These are phyloP conservation scores for Myathropa florea DNA, from an alignment of 2,888 invertebrate genomes.

Conservation along the genomic window DNA sequence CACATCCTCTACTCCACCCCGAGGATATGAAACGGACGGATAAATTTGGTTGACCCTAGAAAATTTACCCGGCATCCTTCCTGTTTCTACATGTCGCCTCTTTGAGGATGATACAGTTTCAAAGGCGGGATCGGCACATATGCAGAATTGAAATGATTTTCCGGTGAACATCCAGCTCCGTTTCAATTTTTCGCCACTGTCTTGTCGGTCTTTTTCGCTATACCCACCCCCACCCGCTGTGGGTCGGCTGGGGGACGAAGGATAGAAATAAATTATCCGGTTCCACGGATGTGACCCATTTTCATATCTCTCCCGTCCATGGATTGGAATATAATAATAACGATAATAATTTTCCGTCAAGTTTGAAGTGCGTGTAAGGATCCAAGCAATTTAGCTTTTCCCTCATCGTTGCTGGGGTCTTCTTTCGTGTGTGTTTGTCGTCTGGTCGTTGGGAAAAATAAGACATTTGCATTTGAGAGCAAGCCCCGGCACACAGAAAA, in stretches of 20 bases:
- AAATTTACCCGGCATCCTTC: slow-evolving; percentile 46
- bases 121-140: slow-evolving; percentile 19
- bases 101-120: not conserved
- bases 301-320: slow-evolving; percentile 36
- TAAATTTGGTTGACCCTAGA: slow-evolving; percentile 61
- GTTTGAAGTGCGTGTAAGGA: slow-evolving; percentile 44
- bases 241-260: not conserved
- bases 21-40: slow-evolving; percentile 52
- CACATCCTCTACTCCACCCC: not conserved
- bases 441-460: not conserved
- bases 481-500: slow-evolving; percentile 12
- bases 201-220: slow-evolving; percentile 3
- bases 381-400: slow-evolving; percentile 37
- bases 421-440: not conserved
- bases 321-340: slow-evolving; percentile 66
- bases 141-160: slow-evolving; percentile 50
- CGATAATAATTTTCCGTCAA: slow-evolving; percentile 57
- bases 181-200: slow-evolving; percentile 3
- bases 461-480: slow-evolving; percentile 14
- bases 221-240: not conserved
- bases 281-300: slow-evolving; percentile 60
- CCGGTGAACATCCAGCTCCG: slow-evolving; percentile 38
- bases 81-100: not conserved
- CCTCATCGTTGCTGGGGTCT: not conserved
- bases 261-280: slow-evolving; percentile 59